Evolutionary conservation across 2,113 vertebrate genomes (phyloP), one percentile per base, ranked within the genome.

Genomic region (Triplophysa siluroides): DNA sequence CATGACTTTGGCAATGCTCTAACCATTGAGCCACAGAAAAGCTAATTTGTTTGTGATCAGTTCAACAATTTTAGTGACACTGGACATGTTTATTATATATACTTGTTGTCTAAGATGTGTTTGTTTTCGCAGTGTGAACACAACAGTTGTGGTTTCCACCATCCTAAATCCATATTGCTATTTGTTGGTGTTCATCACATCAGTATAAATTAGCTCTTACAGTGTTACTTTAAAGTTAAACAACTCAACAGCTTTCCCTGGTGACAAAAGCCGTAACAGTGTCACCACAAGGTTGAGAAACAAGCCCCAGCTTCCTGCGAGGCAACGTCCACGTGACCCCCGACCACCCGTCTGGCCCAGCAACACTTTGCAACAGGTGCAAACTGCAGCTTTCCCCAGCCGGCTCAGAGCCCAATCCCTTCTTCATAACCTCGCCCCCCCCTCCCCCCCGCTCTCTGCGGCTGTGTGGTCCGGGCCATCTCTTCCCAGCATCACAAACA

Each of bases 311-410:
- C n/a, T 76, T 76, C 73, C 65, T 76, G 56, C 76, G 73, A 38
- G 29, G 45, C 58, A 1, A 61, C 11, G 10, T 26, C 73, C 80
- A 70, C 8, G 58, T 76, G 80, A 69, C 63, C 56, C 38, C 50
- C 3, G 41, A 21, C 47, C 41, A 26, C 18, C 68, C 19, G 47
- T 18, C 52, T 82, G 68, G 63, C 47, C 61, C 38, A 73, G 68
- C 68, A 47, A 14, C 47, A 66, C 68, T 70, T 43, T 41, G 58
- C 61, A 58, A 73, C 81, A 78, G 68, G 68, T 73, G 81, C 81
- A 73, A 61, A 47, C 50, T 33, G 23, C 33, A 67, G 75, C 24
- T 19, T 52, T 73, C 38, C 21, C 75, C 33, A 47, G 24, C 21
- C 11, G 4, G 26, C 64, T 33, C 67, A 33, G 19, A 19, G 26